Evolutionary conservation across 1,140 invertebrate species (phyloP).

Genomic region (Papilio polyxenes): DNA sequence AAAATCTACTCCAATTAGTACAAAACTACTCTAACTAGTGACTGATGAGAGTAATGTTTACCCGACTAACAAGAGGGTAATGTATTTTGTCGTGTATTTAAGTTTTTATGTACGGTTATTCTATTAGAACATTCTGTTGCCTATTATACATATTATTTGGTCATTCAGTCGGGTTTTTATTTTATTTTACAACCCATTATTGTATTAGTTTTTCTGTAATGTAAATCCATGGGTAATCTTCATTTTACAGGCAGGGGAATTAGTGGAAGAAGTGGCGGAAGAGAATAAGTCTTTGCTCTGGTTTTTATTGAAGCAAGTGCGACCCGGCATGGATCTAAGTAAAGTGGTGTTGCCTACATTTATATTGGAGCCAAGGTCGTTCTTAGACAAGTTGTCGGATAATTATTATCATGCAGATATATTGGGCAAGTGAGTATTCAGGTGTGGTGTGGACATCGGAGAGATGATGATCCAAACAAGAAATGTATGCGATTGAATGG

Average conservation of each 20-base stretch:
- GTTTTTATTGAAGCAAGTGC: conserved; percentile 96
- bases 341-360: conserved; percentile 96
- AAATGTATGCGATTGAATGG: no score
- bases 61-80: background rate
- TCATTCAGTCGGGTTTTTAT: no score
- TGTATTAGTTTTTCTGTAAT: no score
- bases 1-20: background rate
- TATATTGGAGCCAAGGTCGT: conserved; percentile 94
- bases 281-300: conserved; percentile 97
- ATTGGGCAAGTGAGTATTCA: conserved; percentile 87
- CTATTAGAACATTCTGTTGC: no score
- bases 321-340: conserved; percentile 97
- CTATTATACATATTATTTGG: no score
- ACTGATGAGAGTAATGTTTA: no score
- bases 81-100: no score
- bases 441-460: no score
- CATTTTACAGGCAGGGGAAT: conserved; percentile 87
- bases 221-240: no score
- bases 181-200: no score
- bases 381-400: conserved; percentile 95
- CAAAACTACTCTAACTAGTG: background rate
- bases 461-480: no score
- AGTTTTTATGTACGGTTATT: no score
- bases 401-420: conserved; percentile 97
- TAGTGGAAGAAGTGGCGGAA: conserved; percentile 95